These are phyloP conservation scores for Oithona nana DNA, from an alignment of 2,888 invertebrate genomes.

Conservation along the genomic window DNA sequence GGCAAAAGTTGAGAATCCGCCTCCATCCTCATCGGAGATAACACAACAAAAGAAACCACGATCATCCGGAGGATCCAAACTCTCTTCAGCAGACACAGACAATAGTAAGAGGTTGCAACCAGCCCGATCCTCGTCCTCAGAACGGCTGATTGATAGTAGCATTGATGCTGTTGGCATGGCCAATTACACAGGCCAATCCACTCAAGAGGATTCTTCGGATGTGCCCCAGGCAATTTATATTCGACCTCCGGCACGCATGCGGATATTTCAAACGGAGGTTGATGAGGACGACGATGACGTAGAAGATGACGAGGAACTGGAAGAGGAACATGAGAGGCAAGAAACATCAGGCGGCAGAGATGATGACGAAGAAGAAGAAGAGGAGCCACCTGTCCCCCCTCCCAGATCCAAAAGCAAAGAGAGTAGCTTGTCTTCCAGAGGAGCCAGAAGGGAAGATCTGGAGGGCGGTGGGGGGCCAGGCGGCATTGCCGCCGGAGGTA, in stretches of 20 bases:
- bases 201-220: not conserved
- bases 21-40: not conserved
- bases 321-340: too few species aligned
- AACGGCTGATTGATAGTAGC: not conserved
- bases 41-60: too few species aligned
- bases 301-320: not conserved
- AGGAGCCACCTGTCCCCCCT: constrained; percentile 14
- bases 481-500: too few species aligned
- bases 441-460: not conserved
- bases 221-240: not conserved
- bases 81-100: not conserved
- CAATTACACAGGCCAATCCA: not conserved
- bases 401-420: constrained; percentile 12
- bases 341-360: too few species aligned
- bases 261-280: not conserved
- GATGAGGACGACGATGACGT: constrained; percentile 2
- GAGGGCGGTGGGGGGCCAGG: not conserved
- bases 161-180: not conserved
- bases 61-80: not conserved
- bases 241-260: not conserved
- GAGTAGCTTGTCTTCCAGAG: not conserved
- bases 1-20: not conserved
- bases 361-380: not conserved
- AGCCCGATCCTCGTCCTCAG: not conserved
- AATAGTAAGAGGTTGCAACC: not conserved